phyloP scores from a whole-genome alignment of 2,113 vertebrate species.

The Microtus montanus region DNA sequence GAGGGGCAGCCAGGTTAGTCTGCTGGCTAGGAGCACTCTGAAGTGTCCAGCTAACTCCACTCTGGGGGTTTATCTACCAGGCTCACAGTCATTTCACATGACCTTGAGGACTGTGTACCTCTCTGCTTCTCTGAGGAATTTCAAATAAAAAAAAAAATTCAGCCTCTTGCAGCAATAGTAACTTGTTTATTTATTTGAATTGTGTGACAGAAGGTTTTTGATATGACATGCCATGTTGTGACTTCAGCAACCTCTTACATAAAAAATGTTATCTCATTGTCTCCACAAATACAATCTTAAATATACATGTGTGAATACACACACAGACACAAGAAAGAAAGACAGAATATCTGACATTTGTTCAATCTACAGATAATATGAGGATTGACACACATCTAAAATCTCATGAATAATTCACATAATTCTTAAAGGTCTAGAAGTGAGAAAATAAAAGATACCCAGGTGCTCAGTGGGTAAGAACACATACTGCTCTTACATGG shows the following conservation, averaged over 20 bases:
- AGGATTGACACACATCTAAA: background rate
- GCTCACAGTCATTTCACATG: background rate
- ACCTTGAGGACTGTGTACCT: background rate
- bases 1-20: fast-evolving
- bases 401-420: background rate
- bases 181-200: conserved; percentile 2
- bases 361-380: background rate
- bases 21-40: background rate
- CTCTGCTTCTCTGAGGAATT: background rate
- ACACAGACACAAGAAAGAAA: background rate
- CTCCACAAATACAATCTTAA: background rate
- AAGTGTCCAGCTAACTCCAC: fast-evolving
- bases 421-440: background rate
- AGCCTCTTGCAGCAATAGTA: background rate
- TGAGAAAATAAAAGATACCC: background rate
- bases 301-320: background rate
- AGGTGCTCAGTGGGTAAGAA: no score
- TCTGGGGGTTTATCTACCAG: background rate
- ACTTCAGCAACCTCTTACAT: background rate
- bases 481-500: background rate
- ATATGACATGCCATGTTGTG: background rate
- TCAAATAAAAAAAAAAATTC: background rate
- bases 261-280: conserved; percentile 22
- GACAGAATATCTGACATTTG: background rate
- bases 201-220: background rate